Evolutionary conservation across 2,888 invertebrate genomes (phyloP).

Genomic region (Polydrusus pterygomalis): DNA sequence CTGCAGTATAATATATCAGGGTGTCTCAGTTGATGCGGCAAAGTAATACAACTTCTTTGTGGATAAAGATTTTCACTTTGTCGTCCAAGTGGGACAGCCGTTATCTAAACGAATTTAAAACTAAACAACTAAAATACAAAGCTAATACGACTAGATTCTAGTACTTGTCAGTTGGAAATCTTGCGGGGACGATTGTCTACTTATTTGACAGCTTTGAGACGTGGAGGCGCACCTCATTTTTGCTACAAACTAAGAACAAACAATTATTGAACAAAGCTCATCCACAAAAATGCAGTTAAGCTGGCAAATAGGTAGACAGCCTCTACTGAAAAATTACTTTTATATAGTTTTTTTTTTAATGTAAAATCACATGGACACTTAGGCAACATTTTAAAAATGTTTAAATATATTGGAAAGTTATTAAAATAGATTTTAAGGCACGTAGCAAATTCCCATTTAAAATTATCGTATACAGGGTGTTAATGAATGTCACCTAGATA

Average conservation of each 20-base stretch:
- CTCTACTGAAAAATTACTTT: slow-evolving; percentile 9
- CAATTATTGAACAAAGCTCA: background rate
- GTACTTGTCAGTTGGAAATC: slow-evolving; percentile 54
- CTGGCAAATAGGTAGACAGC: slow-evolving; percentile 16
- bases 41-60: too few relatives aligned
- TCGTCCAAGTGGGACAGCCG: too few relatives aligned
- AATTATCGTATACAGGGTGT: too few relatives aligned
- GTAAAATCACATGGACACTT: slow-evolving; percentile 37
- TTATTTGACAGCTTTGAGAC: background rate
- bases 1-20: slow-evolving; percentile 9
- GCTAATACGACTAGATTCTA: slow-evolving; percentile 57
- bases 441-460: background rate
- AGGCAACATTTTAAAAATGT: slow-evolving; percentile 30
- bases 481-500: too few relatives aligned
- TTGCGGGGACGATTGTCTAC: slow-evolving; percentile 9
- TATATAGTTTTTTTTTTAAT: slow-evolving; percentile 1
- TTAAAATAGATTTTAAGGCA: background rate
- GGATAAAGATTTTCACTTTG: too few relatives aligned
- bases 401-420: slow-evolving; percentile 29
- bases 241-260: background rate
- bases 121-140: slow-evolving; percentile 52
- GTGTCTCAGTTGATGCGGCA: background rate
- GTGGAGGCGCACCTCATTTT: background rate
- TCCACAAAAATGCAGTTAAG: background rate
- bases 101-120: slow-evolving; percentile 27